Evolutionary conservation across 2,113 vertebrate species (phyloP).

Genomic region (Nerophis ophidion): DNA sequence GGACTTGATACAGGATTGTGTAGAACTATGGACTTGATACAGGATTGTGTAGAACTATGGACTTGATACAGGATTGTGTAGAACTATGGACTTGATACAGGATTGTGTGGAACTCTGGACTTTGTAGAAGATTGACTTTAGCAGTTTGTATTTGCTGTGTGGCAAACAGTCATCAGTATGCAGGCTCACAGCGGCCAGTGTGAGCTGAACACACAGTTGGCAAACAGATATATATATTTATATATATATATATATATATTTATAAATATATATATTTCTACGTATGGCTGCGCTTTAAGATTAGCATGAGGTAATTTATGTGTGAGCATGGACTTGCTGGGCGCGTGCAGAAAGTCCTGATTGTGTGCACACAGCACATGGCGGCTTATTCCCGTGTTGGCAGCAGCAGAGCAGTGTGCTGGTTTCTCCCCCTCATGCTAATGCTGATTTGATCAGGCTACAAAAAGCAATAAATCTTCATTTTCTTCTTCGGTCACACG

Average conservation of each 20-base stretch:
- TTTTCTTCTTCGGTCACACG: conserved; percentile 55
- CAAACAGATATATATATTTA: conserved; percentile 41
- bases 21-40: too few species aligned
- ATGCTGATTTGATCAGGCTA: conserved; percentile 55
- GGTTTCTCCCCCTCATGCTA: conserved; percentile 47
- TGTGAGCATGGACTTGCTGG: conserved; percentile 45
- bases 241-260: conserved; percentile 44
- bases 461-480: conserved; percentile 63
- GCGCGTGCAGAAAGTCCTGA: conserved; percentile 31
- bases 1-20: too few species aligned
- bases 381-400: conserved; percentile 16
- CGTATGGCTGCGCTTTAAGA: conserved; percentile 44
- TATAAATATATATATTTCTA: too few species aligned
- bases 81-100: too few species aligned
- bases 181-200: conserved; percentile 59
- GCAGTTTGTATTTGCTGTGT: conserved; percentile 7
- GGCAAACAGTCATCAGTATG: conserved; percentile 64
- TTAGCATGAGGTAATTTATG: conserved; percentile 63
- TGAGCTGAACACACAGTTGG: conserved; percentile 51
- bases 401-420: conserved; percentile 21
- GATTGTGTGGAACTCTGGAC: too few species aligned
- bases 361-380: conserved; percentile 1
- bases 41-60: too few species aligned
- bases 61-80: too few species aligned
- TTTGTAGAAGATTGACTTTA: too few species aligned